Evolutionary conservation across 2,888 invertebrate genomes (phyloP), one percentile per base, ranked within the genome.

Genomic region (Furcula furcula): DNA sequence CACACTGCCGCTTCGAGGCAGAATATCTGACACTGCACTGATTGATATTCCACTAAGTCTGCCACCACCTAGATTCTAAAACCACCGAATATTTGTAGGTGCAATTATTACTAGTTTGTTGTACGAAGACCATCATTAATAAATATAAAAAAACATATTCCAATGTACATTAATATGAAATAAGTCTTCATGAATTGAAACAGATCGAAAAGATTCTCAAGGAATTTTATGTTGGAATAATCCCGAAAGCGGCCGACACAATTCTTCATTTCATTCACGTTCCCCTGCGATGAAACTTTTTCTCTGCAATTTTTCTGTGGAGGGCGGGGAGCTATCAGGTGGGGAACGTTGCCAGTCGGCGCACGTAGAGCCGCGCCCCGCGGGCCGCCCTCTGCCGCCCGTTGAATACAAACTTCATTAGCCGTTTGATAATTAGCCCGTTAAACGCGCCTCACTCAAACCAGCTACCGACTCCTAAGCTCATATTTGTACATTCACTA

Each of bases 371-470:
- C 65, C 65, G 66, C 63, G 67, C 72, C 71, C 70, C 75, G 71
- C 69, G 65, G 72, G 66, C 56, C 63, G 66, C 71, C 69, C 74
- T 57, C 55, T 48, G 63, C 78, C 82, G 76, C 82, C 80, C 83
- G 80, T 72, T 84, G 87, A 86, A 88, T 87, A 88, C 87, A 88
- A 88, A 89, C 88, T 89, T 89, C 88, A 89, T 89, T 89, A 89
- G 89, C 82, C 83, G 83, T 84, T 87, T 86, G 86, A 88, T 88
- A 89, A 89, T 89, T 89, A 88, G 86, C 84, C 84, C 81, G 88
- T 86, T 86, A 87, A 87, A 83, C 82, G 82, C 76, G 79, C 79
- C 82, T 80, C 84, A 79, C 77, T 78, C 77, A 75, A n/a, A 70
- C 73, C 66, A 65, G 54, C 73, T 66, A 70, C 70, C 65, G 68